Percentiles rank a stretch among this genome's conserved stretches.
Conservation (phyloP, 2,888 invertebrate species). For the Tupiocoris notatus region DNA sequence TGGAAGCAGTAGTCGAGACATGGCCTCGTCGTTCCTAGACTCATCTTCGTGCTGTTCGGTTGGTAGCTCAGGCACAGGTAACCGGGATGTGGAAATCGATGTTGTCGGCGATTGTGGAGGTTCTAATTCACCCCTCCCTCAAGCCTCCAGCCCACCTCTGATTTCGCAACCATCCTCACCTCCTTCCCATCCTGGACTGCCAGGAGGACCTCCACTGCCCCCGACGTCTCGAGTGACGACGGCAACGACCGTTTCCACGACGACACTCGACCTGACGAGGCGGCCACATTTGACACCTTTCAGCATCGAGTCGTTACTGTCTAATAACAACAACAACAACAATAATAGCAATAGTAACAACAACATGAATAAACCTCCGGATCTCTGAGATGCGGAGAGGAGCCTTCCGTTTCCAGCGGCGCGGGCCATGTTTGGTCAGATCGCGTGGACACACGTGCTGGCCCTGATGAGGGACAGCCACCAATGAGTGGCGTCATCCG, state of each 20-base stretch:
- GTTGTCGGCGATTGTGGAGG: conserved; percentile 79
- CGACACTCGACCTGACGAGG: conserved; percentile 55
- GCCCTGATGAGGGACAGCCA: conserved; percentile 12
- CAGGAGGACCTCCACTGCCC: conserved; percentile 9
- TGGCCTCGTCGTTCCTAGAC: conserved; percentile 40
- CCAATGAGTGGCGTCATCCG: not conserved
- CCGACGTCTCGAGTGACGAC: conserved; percentile 24
- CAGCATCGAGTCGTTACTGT: conserved; percentile 84
- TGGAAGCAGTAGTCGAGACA: conserved; percentile 39
- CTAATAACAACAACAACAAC: conserved; percentile 53
- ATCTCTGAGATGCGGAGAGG: conserved; percentile 33
- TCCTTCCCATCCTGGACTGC: not conserved
- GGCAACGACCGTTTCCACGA: conserved; percentile 29
- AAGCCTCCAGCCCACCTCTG: conserved; percentile 51
- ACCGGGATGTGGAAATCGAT: conserved; percentile 64
- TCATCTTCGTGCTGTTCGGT: conserved; percentile 52
- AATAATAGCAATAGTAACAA: conserved; percentile 7
- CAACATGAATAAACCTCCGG: not conserved
- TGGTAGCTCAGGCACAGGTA: conserved; percentile 59
- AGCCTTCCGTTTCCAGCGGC: conserved; percentile 4
- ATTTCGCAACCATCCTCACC: conserved; percentile 51
- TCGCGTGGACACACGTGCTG: conserved; percentile 25
- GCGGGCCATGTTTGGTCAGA: conserved; percentile 10
- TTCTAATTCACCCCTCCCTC: conserved; percentile 43
- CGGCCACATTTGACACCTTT: conserved; percentile 66